phyloP scores from a whole-genome alignment of 1,140 invertebrate genomes.

The Druon quercuslanigerum region DNA sequence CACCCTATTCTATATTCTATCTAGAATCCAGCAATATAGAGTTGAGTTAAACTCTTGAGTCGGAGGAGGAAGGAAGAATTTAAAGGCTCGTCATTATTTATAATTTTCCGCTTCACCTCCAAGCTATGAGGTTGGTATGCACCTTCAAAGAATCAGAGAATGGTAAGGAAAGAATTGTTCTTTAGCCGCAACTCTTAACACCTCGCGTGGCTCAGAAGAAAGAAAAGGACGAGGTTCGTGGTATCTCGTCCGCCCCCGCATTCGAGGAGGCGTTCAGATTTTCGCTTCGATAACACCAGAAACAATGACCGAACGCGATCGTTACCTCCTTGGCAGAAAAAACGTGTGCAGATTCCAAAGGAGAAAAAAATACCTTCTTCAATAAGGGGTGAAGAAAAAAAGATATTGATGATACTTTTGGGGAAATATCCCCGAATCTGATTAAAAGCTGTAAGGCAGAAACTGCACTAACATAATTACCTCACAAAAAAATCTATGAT shows the following conservation, averaged over 20 bases:
- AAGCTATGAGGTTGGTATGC: not conserved
- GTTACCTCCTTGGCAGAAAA: not conserved
- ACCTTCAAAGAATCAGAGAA: conserved; percentile 48
- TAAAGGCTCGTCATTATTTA: conserved; percentile 65
- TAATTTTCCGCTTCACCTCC: conserved; percentile 63
- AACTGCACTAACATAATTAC: too few relatives aligned
- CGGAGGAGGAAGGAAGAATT: conserved; percentile 35
- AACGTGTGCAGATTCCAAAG: not conserved
- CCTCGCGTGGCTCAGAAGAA: conserved; percentile 4
- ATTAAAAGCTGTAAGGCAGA: too few relatives aligned
- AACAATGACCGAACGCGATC: conserved; percentile 17
- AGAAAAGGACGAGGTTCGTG: not conserved
- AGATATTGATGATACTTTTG: too few relatives aligned
- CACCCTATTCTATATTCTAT: conserved; percentile 16
- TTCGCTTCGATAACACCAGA: not conserved
- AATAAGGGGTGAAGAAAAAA: too few relatives aligned
- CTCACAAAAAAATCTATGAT: too few relatives aligned
- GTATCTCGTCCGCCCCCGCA: conserved; percentile 19
- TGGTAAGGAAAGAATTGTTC: conserved; percentile 16
- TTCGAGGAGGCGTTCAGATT: conserved; percentile 19
- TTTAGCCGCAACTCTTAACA: not conserved
- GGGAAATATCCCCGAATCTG: too few relatives aligned
- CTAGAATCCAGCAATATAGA: conserved; percentile 1
- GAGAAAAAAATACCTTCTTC: too few relatives aligned
- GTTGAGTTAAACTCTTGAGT: not conserved